phyloP scores from a whole-genome alignment of 2,797 vertebrate species.

The Melanotaenia nigrans region DNA sequence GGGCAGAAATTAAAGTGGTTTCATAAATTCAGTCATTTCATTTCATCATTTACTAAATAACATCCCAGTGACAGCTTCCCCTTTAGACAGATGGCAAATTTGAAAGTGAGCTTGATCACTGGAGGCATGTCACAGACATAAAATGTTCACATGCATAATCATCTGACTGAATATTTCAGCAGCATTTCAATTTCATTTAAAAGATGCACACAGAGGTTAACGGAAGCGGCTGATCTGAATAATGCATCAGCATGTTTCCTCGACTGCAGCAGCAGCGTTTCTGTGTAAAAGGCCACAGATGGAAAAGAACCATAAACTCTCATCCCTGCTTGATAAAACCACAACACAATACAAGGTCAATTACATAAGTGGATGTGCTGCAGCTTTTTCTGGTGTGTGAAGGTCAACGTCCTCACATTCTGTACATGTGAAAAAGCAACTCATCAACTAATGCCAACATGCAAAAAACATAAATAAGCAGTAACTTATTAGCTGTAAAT shows the following conservation, averaged over 20 bases:
- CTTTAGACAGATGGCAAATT: neutral
- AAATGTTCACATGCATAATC: constrained; percentile 1
- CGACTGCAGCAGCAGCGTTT: constrained; percentile 13
- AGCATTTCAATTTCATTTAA: constrained; percentile 20
- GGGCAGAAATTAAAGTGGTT: constrained; percentile 50
- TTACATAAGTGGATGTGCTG: neutral
- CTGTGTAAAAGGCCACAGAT: neutral
- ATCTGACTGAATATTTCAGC: constrained; percentile 16
- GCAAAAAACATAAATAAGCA: too few relatives aligned
- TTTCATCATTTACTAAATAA: constrained; percentile 17
- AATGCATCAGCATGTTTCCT: constrained; percentile 26
- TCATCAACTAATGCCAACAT: too few relatives aligned
- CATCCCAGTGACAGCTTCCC: neutral
- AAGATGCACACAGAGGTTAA: constrained; percentile 40
- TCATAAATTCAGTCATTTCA: constrained; percentile 15
- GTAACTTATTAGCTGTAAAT: too few relatives aligned
- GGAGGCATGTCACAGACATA: neutral
- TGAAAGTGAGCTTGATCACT: neutral
- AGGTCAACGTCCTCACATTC: too few relatives aligned
- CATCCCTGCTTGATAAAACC: neutral
- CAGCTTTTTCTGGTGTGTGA: too few relatives aligned
- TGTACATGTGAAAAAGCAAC: too few relatives aligned
- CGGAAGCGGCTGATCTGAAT: constrained; percentile 29
- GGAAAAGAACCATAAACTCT: neutral
- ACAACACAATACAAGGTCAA: neutral